Conservation (phyloP, 1,140 invertebrate species). For the Cydia splendana region DNA sequence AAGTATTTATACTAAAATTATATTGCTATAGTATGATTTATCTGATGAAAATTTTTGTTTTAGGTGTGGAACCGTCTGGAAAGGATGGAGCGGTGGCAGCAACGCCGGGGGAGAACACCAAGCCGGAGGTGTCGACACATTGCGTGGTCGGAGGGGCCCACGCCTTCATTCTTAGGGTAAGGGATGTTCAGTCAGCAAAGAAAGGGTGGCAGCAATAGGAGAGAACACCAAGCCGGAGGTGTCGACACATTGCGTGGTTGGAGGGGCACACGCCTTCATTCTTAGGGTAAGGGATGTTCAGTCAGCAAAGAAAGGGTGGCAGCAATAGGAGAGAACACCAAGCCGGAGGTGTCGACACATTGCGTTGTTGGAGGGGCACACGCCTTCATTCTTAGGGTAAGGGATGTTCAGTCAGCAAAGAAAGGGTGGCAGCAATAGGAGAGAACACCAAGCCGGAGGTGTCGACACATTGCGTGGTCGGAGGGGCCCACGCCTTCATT, state of each 20-base stretch:
- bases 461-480: conserved; percentile 54
- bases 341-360: conserved; percentile 33
- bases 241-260: conserved; percentile 54
- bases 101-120: background rate
- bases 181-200: conserved; percentile 30
- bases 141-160: conserved; percentile 67
- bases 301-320: conserved; percentile 37
- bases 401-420: background rate
- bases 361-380: conserved; percentile 67
- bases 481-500: conserved; percentile 67
- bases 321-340: background rate
- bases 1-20: too few species aligned
- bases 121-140: conserved; percentile 34
- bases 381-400: conserved; percentile 64
- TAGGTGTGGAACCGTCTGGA: conserved; percentile 41
- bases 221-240: background rate
- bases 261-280: conserved; percentile 67
- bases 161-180: conserved; percentile 64
- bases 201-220: conserved; percentile 32
- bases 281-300: conserved; percentile 48
- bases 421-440: conserved; percentile 11
- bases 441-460: background rate
- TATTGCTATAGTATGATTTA: too few species aligned
- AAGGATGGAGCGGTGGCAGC: conserved; percentile 38
- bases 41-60: conserved; percentile 1